Conservation (phyloP, 1,140 invertebrate species). For the Idris sp. region DNA sequence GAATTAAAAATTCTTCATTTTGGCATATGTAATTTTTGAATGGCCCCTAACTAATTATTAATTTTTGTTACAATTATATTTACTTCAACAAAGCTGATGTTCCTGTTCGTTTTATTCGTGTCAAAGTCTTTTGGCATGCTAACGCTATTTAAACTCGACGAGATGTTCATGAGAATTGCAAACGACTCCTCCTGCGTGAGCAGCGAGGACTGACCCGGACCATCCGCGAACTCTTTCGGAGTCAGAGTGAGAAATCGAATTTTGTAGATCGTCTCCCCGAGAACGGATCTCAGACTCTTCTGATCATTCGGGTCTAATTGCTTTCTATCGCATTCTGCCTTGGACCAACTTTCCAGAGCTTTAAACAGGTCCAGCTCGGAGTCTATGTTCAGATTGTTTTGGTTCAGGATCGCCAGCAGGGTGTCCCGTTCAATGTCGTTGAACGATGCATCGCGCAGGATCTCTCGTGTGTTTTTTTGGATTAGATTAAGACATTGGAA, state of each 20-base stretch:
- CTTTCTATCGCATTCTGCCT: slow-evolving; percentile 70
- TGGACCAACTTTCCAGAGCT: slow-evolving; percentile 84
- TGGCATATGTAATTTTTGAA: too few species aligned
- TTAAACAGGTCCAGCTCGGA: slow-evolving; percentile 87
- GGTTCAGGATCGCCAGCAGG: slow-evolving; percentile 85
- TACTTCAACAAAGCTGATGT: slow-evolving; percentile 20
- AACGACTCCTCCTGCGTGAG: slow-evolving; percentile 87
- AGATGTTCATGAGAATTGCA: slow-evolving; percentile 88
- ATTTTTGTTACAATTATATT: too few species aligned
- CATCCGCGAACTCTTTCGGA: slow-evolving; percentile 88
- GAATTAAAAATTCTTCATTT: too few species aligned
- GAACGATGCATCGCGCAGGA: slow-evolving; percentile 86
- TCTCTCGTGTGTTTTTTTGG: slow-evolving; percentile 85
- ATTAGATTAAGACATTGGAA: slow-evolving; percentile 88
- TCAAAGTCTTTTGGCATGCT: slow-evolving; percentile 40
- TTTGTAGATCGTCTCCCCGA: slow-evolving; percentile 82
- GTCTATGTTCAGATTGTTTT: slow-evolving; percentile 84
- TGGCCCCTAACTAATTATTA: too few species aligned
- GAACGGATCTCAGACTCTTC: slow-evolving; percentile 73
- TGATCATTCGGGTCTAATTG: slow-evolving; percentile 68
- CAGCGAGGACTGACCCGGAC: slow-evolving; percentile 84
- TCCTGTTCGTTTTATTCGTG: background rate
- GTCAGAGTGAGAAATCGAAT: slow-evolving; percentile 87
- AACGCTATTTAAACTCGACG: slow-evolving; percentile 80
- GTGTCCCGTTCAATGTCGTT: slow-evolving; percentile 86